Conservation (phyloP, 2,888 invertebrate species). For the Malacosoma neustria region DNA sequence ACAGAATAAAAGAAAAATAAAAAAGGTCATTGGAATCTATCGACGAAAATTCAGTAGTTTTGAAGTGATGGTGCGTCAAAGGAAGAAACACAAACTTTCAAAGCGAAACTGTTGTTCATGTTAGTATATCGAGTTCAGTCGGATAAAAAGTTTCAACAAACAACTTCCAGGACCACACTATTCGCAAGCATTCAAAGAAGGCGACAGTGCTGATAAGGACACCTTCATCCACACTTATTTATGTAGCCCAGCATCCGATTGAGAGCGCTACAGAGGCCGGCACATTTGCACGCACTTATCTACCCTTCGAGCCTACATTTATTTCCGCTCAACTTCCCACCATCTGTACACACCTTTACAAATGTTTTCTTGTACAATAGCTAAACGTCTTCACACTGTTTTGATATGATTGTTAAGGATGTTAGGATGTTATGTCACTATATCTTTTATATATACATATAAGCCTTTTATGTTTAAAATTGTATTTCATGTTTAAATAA, state of each 20-base stretch:
- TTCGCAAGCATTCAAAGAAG: constrained; percentile 28
- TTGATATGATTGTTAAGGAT: no score
- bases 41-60: no score
- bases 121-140: constrained; percentile 6
- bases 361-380: background rate
- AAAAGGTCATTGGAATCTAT: no score
- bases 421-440: no score
- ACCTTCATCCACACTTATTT: constrained; percentile 66
- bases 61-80: background rate
- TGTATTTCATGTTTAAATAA: no score
- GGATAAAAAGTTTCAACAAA: background rate
- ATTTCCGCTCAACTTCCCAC: constrained; percentile 60
- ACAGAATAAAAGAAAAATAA: no score
- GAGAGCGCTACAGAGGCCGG: constrained; percentile 52
- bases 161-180: constrained; percentile 21
- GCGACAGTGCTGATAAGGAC: constrained; percentile 43
- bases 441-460: no score
- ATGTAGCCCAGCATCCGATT: constrained; percentile 67
- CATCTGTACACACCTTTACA: constrained; percentile 35
- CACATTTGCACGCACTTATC: constrained; percentile 62
- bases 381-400: no score
- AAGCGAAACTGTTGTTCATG: background rate
- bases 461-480: no score
- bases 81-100: background rate
- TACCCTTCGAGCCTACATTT: constrained; percentile 63